A percentile compares a stretch with the other conserved stretches of the same genome.
These are phyloP conservation scores for Acrobasis consociella DNA, from an alignment of 2,888 invertebrate genomes.

Conservation along the genomic window DNA sequence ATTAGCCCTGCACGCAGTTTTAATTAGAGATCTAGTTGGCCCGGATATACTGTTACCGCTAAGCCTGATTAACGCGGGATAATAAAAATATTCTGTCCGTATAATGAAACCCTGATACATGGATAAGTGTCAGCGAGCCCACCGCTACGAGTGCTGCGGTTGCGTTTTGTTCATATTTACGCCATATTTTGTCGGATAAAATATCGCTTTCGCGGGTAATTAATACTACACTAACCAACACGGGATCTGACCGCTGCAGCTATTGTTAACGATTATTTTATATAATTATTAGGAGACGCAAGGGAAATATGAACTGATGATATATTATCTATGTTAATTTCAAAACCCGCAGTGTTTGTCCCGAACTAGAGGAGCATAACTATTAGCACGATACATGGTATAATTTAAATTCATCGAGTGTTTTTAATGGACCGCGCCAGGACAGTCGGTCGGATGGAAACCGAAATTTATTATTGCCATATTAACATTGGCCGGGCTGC, in stretches of 20 bases:
- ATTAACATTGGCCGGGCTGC: conserved; percentile 59
- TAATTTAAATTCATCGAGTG: conserved; percentile 51
- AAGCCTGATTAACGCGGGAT: conserved; percentile 31
- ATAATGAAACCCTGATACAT: conserved; percentile 38
- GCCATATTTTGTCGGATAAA: conserved; percentile 61
- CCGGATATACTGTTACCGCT: conserved; percentile 26
- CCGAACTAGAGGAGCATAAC: conserved; percentile 34
- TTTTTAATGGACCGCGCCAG: conserved; percentile 57
- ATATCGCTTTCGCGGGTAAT: conserved; percentile 68
- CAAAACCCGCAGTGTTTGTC: conserved; percentile 45
- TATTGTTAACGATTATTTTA: conserved; percentile 63
- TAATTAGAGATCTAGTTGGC: conserved; percentile 65
- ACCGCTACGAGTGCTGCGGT: conserved; percentile 50
- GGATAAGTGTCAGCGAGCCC: conserved; percentile 42
- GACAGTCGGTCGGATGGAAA: conserved; percentile 57
- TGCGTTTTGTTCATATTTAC: conserved; percentile 52
- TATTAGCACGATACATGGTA: conserved; percentile 55
- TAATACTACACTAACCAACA: conserved; percentile 65
- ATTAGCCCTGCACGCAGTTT: conserved; percentile 70
- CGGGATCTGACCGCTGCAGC: conserved; percentile 47
- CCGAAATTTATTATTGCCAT: conserved; percentile 78
- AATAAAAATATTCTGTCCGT: conserved; percentile 30
- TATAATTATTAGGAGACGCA: conserved; percentile 61
- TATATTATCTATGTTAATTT: conserved; percentile 43
- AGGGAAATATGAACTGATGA: conserved; percentile 58